Evolutionary conservation across 2,113 vertebrate species (phyloP).

Genomic region (Grantiella picta): DNA sequence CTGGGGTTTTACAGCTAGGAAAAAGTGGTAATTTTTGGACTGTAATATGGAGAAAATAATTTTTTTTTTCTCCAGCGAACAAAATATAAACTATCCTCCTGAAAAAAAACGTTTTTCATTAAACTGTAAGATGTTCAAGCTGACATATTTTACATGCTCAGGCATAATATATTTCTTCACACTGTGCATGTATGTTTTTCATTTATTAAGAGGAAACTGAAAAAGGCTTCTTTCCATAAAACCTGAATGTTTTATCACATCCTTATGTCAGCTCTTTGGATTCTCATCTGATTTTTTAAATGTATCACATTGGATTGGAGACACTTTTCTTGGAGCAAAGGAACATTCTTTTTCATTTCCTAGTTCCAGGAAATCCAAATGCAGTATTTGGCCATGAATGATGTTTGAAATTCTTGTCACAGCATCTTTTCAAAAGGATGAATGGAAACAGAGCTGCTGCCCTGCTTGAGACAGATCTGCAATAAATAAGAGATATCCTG

Average conservation of each 20-base stretch:
- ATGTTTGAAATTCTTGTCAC: background rate
- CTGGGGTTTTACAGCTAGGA: background rate
- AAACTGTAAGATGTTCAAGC: background rate
- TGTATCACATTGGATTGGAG: background rate
- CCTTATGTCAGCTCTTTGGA: conserved; percentile 19
- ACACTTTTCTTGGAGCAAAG: background rate
- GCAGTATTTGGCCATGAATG: background rate
- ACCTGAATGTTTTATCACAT: conserved; percentile 5
- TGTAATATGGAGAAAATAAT: background rate
- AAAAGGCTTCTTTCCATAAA: conserved; percentile 15
- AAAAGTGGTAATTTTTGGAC: background rate
- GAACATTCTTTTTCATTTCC: background rate
- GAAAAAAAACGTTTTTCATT: background rate
- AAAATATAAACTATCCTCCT: background rate
- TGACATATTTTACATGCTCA: conserved; percentile 13
- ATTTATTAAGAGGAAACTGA: conserved; percentile 25
- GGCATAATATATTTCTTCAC: background rate
- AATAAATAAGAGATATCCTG: background rate
- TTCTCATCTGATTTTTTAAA: background rate
- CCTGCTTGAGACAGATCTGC: background rate
- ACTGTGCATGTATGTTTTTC: background rate
- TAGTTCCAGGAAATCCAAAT: background rate
- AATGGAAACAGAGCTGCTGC: conserved; percentile 5
- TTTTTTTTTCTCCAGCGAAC: background rate
- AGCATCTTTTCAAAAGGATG: background rate